Conservation (phyloP, 2,888 invertebrate genomes). For the Tachina lurida region DNA sequence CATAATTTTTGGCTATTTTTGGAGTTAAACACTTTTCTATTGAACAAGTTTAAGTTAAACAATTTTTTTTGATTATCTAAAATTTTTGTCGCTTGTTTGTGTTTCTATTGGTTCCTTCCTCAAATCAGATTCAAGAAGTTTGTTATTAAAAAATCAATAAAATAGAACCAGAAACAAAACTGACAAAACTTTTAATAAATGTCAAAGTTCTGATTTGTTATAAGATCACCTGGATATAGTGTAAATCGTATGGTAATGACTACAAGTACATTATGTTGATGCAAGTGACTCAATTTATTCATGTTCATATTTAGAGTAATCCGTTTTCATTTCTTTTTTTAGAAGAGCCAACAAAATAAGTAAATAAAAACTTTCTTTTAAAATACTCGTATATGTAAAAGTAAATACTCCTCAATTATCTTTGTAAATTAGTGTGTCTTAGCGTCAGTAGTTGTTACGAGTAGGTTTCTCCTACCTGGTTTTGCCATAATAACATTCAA, state of each 20-base stretch:
- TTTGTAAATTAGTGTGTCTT: constrained; percentile 12
- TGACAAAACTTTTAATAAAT: neutral
- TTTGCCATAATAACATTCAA: constrained; percentile 68
- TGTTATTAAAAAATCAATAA: too few relatives aligned
- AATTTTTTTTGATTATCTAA: too few relatives aligned
- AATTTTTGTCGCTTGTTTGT: too few relatives aligned
- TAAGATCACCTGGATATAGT: constrained; percentile 13
- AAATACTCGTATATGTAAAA: constrained; percentile 1
- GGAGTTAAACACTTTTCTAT: too few relatives aligned
- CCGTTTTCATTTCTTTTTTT: constrained; percentile 59
- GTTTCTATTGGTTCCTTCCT: too few relatives aligned
- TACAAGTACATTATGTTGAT: constrained; percentile 33
- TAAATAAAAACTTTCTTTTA: constrained; percentile 61
- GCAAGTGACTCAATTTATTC: constrained; percentile 45
- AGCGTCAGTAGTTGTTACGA: constrained; percentile 36
- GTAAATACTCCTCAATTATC: constrained; percentile 34
- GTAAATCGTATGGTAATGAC: constrained; percentile 34
- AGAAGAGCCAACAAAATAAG: constrained; percentile 11
- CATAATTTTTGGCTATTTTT: too few relatives aligned
- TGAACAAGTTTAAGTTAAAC: too few relatives aligned
- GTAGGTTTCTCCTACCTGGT: constrained; percentile 50
- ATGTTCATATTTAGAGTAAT: constrained; percentile 54
- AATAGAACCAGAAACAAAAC: too few relatives aligned
- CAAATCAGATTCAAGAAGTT: too few relatives aligned
- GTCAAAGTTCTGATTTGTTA: neutral